A percentile compares a stretch with the other conserved stretches of the same genome.
Evolutionary conservation across 2,888 invertebrate genomes (phyloP).

Genomic region (Spodoptera exigua): DNA sequence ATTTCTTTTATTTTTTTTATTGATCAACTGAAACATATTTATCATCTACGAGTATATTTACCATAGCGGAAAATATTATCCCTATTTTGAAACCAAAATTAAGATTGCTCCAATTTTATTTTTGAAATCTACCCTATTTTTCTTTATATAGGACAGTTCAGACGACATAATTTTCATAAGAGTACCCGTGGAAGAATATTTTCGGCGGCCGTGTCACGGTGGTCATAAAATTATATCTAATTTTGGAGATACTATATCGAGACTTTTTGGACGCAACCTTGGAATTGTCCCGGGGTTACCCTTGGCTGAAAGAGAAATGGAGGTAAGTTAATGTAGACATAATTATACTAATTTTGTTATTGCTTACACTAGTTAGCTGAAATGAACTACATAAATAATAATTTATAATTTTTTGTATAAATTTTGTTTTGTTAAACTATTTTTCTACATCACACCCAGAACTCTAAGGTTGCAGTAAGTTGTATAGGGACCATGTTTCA

Average conservation of each 20-base stretch:
- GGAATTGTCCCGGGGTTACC: constrained; percentile 53
- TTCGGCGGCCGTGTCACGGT: constrained; percentile 66
- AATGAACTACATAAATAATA: too few species aligned
- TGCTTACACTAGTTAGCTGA: too few species aligned
- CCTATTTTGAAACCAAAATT: too few species aligned
- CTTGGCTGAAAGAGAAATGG: constrained; percentile 62
- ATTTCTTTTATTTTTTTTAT: background rate
- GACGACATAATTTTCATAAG: constrained; percentile 67
- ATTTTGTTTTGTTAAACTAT: too few species aligned
- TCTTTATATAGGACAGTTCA: constrained; percentile 61
- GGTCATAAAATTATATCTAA: constrained; percentile 53
- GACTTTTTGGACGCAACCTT: constrained; percentile 69
- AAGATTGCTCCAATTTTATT: constrained; percentile 2
- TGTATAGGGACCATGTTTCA: too few species aligned
- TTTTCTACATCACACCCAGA: too few species aligned
- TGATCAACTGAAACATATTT: too few species aligned
- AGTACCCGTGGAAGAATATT: constrained; percentile 63
- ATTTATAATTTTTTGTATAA: too few species aligned
- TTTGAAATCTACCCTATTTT: constrained; percentile 28
- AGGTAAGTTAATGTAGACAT: constrained; percentile 58
- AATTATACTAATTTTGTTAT: too few species aligned
- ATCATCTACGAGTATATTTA: too few species aligned
- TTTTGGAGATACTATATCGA: constrained; percentile 54
- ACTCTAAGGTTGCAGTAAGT: too few species aligned
- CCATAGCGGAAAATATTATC: too few species aligned